Percentiles rank a stretch among this genome's conserved stretches.
Evolutionary conservation across 1,140 invertebrate species (phyloP).

Genomic region (Planococcus citri): DNA sequence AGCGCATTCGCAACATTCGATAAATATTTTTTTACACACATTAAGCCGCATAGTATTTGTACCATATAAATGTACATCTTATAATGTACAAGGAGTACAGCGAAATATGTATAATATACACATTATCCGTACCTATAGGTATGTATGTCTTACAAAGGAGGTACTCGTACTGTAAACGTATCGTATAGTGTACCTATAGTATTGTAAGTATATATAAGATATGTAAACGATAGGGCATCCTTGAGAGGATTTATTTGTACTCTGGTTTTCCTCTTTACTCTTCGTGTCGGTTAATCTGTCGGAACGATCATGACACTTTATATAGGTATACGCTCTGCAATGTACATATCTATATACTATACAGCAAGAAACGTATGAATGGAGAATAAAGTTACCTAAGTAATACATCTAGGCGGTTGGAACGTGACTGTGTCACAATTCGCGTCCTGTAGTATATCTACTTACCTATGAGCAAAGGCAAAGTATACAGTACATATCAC

Average conservation of each 20-base stretch:
- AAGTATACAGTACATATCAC: too few species aligned
- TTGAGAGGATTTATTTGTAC: conserved; percentile 2
- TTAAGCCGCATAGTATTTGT: background rate
- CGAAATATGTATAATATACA: background rate
- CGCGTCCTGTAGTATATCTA: too few species aligned
- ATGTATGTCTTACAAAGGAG: background rate
- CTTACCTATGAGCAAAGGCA: too few species aligned
- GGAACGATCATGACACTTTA: background rate
- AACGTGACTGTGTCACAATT: background rate
- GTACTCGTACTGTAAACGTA: too few species aligned
- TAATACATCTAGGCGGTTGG: background rate
- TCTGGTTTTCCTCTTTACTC: background rate
- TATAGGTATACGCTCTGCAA: background rate
- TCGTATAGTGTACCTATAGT: too few species aligned
- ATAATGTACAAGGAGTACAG: too few species aligned
- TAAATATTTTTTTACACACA: background rate
- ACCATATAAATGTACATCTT: too few species aligned
- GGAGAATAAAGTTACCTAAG: background rate
- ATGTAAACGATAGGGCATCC: background rate
- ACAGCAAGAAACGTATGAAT: background rate
- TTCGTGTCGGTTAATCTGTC: background rate
- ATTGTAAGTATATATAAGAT: background rate
- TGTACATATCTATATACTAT: too few species aligned
- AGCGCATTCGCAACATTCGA: background rate
- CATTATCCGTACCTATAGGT: too few species aligned